Base-by-base conservation (phyloP, 2,113 vertebrate species). In the Neotoma lepida region DNA sequence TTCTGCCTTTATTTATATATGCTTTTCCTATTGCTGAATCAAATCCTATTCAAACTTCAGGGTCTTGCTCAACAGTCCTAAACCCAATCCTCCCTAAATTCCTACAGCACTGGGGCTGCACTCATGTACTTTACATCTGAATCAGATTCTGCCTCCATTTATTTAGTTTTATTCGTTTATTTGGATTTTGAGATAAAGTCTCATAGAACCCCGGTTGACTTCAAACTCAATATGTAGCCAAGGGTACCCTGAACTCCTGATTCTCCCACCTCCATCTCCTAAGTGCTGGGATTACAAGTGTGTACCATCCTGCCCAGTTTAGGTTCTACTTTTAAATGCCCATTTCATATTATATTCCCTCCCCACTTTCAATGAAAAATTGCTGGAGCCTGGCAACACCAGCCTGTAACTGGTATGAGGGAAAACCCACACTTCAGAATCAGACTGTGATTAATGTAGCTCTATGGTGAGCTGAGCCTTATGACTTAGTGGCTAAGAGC, bases 101-200 rank as follows among this genome's bases (percentile, higher is more conserved):
- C 33, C 66, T 63, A 64, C 3, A 78, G 22, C 22, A 39, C 39
- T 87, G 66, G 64, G 9, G 78, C 63, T 88, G 33, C 28, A 71
- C 41, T 28, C 15, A 80, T 5, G 71, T 68, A 74, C 26, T 91
- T 94, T 44, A 89, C 9, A 78, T 70, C 51, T 84, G 93, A 95
- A 94, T 87, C 64, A 56, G 17, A 28, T 93, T 94, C 70, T 46
- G 35, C 71, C 73, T 94, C 35, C 68, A 70, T 70, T n/a, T n/a
- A 17, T 70, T 8, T n/a, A n/a, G 5, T n/a, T n/a, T n/a, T 39
- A 39, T 22, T 71, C 17, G 39, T 39, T 71, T 70, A n/a, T 64
- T 64, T 64, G 68, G 33, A n/a, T 70, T 70, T 70, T n/a, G 35
- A 70, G 68, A 35, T 70, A 70, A 70, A 35, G 68, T 70, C 7